Evolutionary conservation across 2,888 invertebrate species (phyloP), one percentile per base, ranked within the genome.

Genomic region (Nipponacmea schrenckii): DNA sequence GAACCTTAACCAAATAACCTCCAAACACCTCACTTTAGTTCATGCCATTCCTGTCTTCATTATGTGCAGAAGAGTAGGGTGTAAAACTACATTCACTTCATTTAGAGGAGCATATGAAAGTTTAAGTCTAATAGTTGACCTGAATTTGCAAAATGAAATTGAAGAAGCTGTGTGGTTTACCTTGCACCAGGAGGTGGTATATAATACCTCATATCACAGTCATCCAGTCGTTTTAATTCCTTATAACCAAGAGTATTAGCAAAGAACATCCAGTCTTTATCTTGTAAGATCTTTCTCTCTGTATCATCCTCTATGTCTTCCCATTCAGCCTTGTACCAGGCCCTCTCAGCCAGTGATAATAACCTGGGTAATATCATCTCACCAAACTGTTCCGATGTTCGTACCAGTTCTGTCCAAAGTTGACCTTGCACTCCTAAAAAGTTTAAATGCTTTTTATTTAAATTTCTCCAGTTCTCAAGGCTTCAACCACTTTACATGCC

Each of bases 311-410:
- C 71, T 31, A 74, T 72, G 12, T 78, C 79, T 76, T 86, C 86
- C 86, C 86, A 87, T 12, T 74, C 72, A 67, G 87, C 84, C 69
- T 81, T 81, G 73, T 88, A 86, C 87, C 87, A 88, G 0, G 80
- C 81, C 26, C 87, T 73, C 77, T 87, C 87, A 12, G 87, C 87
- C 31, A 87, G 77, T n/a, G 86, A 85, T n/a, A 84, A 66, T 1
- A 86, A 74, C 0, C 85, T 76, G 20, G 86, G 86, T 46, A 79
- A 84, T 65, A 84, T 82, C 85, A 85, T 86, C 44, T 71, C 68
- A 63, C 84, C 81, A 74, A 85, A 79, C 71, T 84, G 83, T n/a
- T 83, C 80, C 31, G 77, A 27, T 5, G 83, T 84, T 27, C 83
- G 76, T 4, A 83, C 80, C n/a, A 86, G 74, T 50, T 87, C 87